Base-by-base conservation (phyloP, 2,888 invertebrate genomes). In the Andricus quercusramuli region DNA sequence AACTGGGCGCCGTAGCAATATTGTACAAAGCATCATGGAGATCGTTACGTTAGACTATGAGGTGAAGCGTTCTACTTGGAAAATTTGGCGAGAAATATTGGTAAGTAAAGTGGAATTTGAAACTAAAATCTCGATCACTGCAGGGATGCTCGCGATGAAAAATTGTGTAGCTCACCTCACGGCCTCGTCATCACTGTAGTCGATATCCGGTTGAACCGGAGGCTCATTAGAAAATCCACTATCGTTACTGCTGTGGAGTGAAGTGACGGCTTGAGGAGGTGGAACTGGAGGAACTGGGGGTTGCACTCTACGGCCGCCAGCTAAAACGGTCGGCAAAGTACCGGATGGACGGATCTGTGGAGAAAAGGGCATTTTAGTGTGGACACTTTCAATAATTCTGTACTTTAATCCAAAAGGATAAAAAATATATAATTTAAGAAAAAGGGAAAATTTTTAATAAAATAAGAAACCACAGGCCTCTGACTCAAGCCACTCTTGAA, bases 231-330 rank as follows among this genome's bases (percentile, higher is more conserved):
- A 97, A 93, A 98, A 98, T 22, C 98, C 98, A 87, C 97, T 97
- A 93, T 98, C 98, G 93, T 98, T 98, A 91, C 97, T 97, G 93
- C 97, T 97, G 93, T 98, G 97, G 86, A 98, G 94, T 64, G 97
- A 97, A 80, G 93, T 93, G 80, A 93, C 92, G 0, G 93, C 93
- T 86, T 91, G 93, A 80, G 91, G 92, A 66, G 93, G 92, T 78
- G 92, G 91, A 13, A 92, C 90, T 20, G 92, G 92, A 20, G 93
- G 91, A 65, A 92, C 91, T 78, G 93, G 93, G 90, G 92, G 95
- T 84, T 83, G 95, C 93, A 87, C 94, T 82, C 92, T 90, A 93
- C 77, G 90, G 79, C 92, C 92, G 82, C 92, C 91, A 82, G 92
- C 91, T 84, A 92, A 85, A 81, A 91, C 87, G 51, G 92, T 90